A percentile compares a stretch with the other conserved stretches of the same genome.
phyloP scores from a whole-genome alignment of 2,888 invertebrate species.

The Ophioninae sp. region DNA sequence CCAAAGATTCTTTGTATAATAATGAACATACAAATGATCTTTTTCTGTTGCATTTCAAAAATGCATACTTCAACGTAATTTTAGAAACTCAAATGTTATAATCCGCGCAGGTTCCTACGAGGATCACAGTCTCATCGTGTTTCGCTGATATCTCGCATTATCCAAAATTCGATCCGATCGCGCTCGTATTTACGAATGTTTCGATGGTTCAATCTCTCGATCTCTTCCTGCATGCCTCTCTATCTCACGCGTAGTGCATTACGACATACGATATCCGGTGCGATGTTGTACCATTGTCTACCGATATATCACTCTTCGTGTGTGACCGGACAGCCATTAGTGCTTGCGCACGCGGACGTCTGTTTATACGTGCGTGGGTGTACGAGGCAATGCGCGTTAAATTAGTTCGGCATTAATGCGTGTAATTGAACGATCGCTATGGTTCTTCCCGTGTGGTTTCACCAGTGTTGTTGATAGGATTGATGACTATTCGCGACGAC shows the following conservation, averaged over 20 bases:
- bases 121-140: not conserved
- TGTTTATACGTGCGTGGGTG: constrained; percentile 27
- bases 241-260: not conserved
- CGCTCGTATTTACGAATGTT: constrained; percentile 20
- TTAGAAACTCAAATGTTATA: not conserved
- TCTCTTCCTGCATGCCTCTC: not conserved
- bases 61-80: not conserved
- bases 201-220: constrained; percentile 27
- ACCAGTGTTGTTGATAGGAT: not conserved
- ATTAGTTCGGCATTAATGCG: not conserved
- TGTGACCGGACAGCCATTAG: constrained; percentile 21
- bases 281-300: constrained; percentile 8
- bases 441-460: not conserved
- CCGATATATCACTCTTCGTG: constrained; percentile 27
- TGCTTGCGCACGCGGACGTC: not conserved
- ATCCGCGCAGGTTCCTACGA: not conserved
- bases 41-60: not conserved
- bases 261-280: constrained; percentile 2
- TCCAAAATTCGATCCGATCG: constrained; percentile 27
- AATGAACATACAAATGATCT: not conserved
- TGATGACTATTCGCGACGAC: not conserved
- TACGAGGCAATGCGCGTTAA: constrained; percentile 20
- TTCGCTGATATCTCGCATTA: constrained; percentile 26
- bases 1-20: not conserved
- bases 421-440: not conserved